phyloP scores from a whole-genome alignment of 1,140 invertebrate genomes.

The Zaprionus africanus region DNA sequence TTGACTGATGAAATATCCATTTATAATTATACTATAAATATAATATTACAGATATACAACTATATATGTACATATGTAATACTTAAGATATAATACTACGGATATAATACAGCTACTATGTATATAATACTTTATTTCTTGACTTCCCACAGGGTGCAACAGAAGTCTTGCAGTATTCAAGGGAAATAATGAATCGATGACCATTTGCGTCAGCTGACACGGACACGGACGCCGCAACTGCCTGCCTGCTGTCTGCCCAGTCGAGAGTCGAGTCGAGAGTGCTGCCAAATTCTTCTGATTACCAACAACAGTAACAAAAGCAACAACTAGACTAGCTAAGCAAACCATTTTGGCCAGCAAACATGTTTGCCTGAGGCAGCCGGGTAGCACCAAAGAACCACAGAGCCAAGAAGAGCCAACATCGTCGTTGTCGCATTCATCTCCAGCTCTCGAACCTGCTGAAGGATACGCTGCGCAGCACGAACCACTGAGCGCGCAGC shows the following conservation, averaged over 20 bases:
- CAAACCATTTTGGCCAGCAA: slow-evolving; percentile 44
- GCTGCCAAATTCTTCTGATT: slow-evolving; percentile 44
- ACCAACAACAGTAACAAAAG: slow-evolving; percentile 35
- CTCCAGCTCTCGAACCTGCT: slow-evolving; percentile 38
- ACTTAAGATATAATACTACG: too few relatives aligned
- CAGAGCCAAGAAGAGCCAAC: slow-evolving; percentile 24
- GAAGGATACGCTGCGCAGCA: slow-evolving; percentile 56
- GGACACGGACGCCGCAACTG: slow-evolving; percentile 65
- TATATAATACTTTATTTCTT: slow-evolving; percentile 17
- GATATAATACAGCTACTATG: too few relatives aligned
- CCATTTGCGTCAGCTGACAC: slow-evolving; percentile 70
- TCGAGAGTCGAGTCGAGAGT: slow-evolving; percentile 40
- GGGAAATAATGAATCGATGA: slow-evolving; percentile 76
- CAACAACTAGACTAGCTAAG: slow-evolving; percentile 33
- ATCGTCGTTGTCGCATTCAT: slow-evolving; percentile 34
- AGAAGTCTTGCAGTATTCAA: slow-evolving; percentile 68
- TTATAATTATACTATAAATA: background rate
- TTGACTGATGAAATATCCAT: background rate
- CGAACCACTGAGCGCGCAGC: slow-evolving; percentile 46
- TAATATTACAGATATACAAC: too few relatives aligned
- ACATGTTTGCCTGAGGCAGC: slow-evolving; percentile 56
- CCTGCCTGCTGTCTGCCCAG: slow-evolving; percentile 59
- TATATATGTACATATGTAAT: too few relatives aligned
- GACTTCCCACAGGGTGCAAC: slow-evolving; percentile 42
- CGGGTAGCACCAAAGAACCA: background rate